A percentile compares a stretch with the other conserved stretches of the same genome.
Conservation (phyloP, 2,888 invertebrate genomes). For the Thalpophila matura region DNA sequence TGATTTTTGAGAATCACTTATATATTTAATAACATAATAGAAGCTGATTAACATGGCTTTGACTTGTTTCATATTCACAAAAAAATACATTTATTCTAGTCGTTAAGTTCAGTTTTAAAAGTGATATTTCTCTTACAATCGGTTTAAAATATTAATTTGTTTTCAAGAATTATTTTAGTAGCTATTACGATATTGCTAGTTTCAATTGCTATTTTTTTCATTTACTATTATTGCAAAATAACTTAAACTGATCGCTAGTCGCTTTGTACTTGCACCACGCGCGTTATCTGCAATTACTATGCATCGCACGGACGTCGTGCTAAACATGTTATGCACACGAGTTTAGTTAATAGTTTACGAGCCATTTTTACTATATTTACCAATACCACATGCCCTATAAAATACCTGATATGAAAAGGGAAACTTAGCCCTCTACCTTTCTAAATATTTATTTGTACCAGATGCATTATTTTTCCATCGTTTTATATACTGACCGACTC, state of each 20-base stretch:
- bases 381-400: conserved; percentile 40
- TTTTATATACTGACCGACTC: conserved; percentile 21
- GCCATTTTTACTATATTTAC: conserved; percentile 57
- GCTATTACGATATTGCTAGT: too few relatives aligned
- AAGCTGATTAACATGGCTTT: too few relatives aligned
- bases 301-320: conserved; percentile 65
- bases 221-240: too few relatives aligned
- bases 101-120: too few relatives aligned
- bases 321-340: conserved; percentile 65
- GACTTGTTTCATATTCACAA: too few relatives aligned
- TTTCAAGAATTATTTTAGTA: too few relatives aligned
- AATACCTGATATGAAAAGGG: conserved; percentile 45
- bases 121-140: too few relatives aligned
- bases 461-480: conserved; percentile 20
- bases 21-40: too few relatives aligned
- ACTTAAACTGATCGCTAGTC: conserved; percentile 24
- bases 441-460: conserved; percentile 3
- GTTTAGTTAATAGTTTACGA: conserved; percentile 65
- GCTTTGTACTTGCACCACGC: conserved; percentile 51
- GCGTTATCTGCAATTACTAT: conserved; percentile 67
- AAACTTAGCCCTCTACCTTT: conserved; percentile 16
- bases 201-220: background rate
- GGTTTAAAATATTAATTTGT: too few relatives aligned
- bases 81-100: too few relatives aligned
- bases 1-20: too few relatives aligned